phyloP scores from a whole-genome alignment of 1,140 invertebrate genomes.

The Cydia pomonella region DNA sequence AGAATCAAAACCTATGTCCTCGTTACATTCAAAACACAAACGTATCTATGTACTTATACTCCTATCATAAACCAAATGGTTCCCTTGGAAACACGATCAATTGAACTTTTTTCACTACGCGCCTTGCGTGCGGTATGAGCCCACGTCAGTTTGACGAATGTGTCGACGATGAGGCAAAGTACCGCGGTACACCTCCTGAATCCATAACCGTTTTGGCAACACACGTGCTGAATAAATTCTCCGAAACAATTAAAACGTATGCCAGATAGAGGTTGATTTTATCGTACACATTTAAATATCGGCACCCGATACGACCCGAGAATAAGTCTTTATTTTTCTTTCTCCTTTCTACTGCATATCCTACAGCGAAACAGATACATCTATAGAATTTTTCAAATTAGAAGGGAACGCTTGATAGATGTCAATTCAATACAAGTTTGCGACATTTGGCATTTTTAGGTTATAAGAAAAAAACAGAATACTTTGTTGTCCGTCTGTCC shows the following conservation, averaged over 20 bases:
- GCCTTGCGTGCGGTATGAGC: slow-evolving; percentile 30
- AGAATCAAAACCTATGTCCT: not conserved
- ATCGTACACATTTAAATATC: slow-evolving; percentile 24
- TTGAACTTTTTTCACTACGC: slow-evolving; percentile 23
- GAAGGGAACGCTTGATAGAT: too few relatives aligned
- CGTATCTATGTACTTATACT: not conserved
- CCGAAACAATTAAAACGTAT: slow-evolving; percentile 34
- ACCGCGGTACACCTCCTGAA: slow-evolving; percentile 42
- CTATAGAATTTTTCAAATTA: too few relatives aligned
- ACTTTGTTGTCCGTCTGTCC: too few relatives aligned
- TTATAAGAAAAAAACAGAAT: too few relatives aligned
- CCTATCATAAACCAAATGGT: not conserved
- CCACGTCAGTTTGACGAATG: slow-evolving; percentile 46
- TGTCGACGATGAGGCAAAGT: slow-evolving; percentile 43
- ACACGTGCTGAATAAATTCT: slow-evolving; percentile 46
- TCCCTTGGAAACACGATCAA: slow-evolving; percentile 14
- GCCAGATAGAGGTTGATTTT: slow-evolving; percentile 23
- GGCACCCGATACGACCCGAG: not conserved
- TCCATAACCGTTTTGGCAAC: slow-evolving; percentile 43
- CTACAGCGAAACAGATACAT: too few relatives aligned
- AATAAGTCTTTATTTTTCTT: not conserved
- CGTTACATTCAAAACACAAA: not conserved
- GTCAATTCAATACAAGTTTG: too few relatives aligned
- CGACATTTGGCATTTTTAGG: too few relatives aligned
- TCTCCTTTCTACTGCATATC: not conserved